Evolutionary conservation across 2,888 invertebrate species (phyloP).

Genomic region (Neoscelio sp.): DNA sequence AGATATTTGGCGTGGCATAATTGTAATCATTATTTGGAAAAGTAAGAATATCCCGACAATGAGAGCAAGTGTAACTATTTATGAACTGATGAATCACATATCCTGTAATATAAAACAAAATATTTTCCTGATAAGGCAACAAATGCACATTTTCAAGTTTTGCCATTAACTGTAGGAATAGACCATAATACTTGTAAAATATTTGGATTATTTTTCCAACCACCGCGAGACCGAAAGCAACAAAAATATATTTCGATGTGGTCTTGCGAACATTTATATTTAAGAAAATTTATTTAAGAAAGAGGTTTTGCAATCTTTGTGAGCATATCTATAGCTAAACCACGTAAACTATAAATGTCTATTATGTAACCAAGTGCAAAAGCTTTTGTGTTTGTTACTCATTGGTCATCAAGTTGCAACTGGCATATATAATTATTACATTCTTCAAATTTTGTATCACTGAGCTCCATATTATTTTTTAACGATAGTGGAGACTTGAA

Average conservation of each 20-base stretch:
- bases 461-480: slow-evolving; percentile 51
- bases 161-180: slow-evolving; percentile 11
- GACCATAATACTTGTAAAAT: slow-evolving; percentile 9
- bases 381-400: background rate
- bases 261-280: slow-evolving; percentile 1
- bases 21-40: background rate
- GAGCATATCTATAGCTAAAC: slow-evolving; percentile 24
- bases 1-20: slow-evolving; percentile 5
- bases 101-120: slow-evolving; percentile 19
- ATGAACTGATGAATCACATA: slow-evolving; percentile 4
- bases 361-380: slow-evolving; percentile 22
- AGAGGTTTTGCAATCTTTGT: background rate
- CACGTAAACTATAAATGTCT: slow-evolving; percentile 12
- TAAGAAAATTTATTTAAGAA: slow-evolving; percentile 9
- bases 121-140: slow-evolving; percentile 1
- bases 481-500: slow-evolving; percentile 68
- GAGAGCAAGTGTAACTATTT: background rate
- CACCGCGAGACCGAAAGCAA: slow-evolving; percentile 6
- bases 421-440: slow-evolving; percentile 9
- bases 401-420: slow-evolving; percentile 6
- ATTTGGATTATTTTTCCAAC: slow-evolving; percentile 10
- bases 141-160: slow-evolving; percentile 1
- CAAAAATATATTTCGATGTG: slow-evolving; percentile 12
- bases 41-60: slow-evolving; percentile 2
- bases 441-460: slow-evolving; percentile 19